Percentiles rank a stretch among this genome's conserved stretches.
Evolutionary conservation across 92 coral and sea anemone genomes (phyloP).

Genomic region (Zoanthus sansibaricus): DNA sequence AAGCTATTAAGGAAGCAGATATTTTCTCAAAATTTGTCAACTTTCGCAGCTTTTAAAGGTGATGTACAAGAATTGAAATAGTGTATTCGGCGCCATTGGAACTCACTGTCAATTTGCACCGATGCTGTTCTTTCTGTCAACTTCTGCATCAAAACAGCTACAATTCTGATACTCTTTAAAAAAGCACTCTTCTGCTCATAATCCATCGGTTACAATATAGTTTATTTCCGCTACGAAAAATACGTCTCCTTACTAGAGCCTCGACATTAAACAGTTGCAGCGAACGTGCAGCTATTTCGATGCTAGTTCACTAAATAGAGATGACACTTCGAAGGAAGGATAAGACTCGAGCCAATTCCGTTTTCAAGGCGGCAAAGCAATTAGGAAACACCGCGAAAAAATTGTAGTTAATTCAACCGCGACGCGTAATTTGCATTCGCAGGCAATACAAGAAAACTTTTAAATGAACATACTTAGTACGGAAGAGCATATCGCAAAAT

Average conservation of each 20-base stretch:
- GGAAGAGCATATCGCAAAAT: no score
- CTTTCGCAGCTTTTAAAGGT: no score
- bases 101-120: no score
- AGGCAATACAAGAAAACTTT: no score
- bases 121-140: no score
- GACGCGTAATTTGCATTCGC: no score
- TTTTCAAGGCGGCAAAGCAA: background rate
- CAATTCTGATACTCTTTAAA: background rate
- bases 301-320: background rate
- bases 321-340: background rate
- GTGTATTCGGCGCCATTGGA: no score
- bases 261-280: background rate
- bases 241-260: background rate
- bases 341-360: background rate
- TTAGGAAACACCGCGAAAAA: background rate
- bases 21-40: no score
- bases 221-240: background rate
- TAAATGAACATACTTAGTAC: no score
- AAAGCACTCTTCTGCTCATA: background rate
- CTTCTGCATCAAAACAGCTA: no score
- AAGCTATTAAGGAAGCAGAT: no score
- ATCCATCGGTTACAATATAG: background rate
- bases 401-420: background rate
- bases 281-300: conserved; percentile 3
- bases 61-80: no score